Evolutionary conservation across 2,888 invertebrate genomes (phyloP), one percentile per base, ranked within the genome.

Genomic region (Leucania comma): DNA sequence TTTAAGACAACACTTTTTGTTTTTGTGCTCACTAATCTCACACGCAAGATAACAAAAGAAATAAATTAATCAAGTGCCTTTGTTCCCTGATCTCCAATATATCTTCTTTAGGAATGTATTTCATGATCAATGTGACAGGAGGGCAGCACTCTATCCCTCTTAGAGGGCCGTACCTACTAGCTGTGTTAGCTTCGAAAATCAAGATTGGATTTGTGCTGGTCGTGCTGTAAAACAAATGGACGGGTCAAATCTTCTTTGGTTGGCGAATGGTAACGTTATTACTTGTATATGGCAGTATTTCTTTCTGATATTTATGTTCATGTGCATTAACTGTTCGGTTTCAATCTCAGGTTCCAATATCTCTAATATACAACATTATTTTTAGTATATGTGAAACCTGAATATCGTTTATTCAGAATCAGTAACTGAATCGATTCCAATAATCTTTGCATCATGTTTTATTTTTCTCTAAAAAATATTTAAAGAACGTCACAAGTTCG

Each of bases 31-130:
- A 57, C 3, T 75, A 9, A 20, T 42, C 10, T 42, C 2, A n/a
- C 0, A 10, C 10, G 24, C 17, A 32, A 22, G 14, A 20, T 5
- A 59, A 17, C 9, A 63, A 60, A 75, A 77, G 24, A 56, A 59
- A 75, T 80, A 68, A 63, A 64, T 69, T 53, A 61, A 69, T 70
- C 61, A 50, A 54, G 20, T 26, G 62, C 26, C 14, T 60, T 46
- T 1, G 20, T 59, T 26, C 35, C 10, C 38, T 22, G 10, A 62
- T 56, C 63, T 29, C 3, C 48, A n/a, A 76, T 78, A 20, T 76
- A 29, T 78, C 77, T 78, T 70, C 61, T 29, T 77, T 64, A 64
- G 10, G n/a, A 48, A 20, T 60, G 38, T 64, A 75, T 46, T 63
- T 70, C 61, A 53, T 56, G 51, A 53, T 61, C 35, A 53, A 77